phyloP scores from a whole-genome alignment of 2,888 invertebrate species.

The Pyrrhosoma nymphula region DNA sequence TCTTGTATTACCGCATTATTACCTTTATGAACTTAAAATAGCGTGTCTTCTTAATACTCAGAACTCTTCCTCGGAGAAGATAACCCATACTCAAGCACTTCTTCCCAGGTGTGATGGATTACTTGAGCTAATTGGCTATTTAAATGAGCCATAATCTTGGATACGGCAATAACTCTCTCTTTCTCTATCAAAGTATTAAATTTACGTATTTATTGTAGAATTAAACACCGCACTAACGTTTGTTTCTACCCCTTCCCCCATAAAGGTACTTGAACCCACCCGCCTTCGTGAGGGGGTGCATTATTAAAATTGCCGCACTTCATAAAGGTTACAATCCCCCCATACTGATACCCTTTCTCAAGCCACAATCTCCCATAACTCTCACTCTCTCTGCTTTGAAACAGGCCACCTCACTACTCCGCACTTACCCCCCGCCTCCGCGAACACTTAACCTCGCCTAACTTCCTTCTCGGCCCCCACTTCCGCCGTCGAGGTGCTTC shows the following conservation, averaged over 20 bases:
- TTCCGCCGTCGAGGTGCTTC: not conserved
- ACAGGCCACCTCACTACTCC: not conserved
- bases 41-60: no score
- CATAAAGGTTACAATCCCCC: not conserved
- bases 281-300: not conserved
- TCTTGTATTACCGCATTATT: no score
- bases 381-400: not conserved
- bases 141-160: not conserved
- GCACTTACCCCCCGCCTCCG: not conserved
- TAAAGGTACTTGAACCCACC: not conserved
- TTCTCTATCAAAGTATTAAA: slow-evolving; percentile 9
- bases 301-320: not conserved
- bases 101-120: not conserved
- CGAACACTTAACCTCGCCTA: not conserved
- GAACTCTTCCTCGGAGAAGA: not conserved
- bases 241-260: not conserved
- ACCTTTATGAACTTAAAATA: no score
- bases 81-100: not conserved
- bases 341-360: not conserved
- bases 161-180: not conserved
- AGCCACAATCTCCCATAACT: not conserved
- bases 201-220: not conserved
- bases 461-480: not conserved
- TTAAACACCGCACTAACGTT: not conserved
- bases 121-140: not conserved